Evolutionary conservation across 92 coral and sea anemone genomes (phyloP).

Genomic region (Epizoanthus stellaris): DNA sequence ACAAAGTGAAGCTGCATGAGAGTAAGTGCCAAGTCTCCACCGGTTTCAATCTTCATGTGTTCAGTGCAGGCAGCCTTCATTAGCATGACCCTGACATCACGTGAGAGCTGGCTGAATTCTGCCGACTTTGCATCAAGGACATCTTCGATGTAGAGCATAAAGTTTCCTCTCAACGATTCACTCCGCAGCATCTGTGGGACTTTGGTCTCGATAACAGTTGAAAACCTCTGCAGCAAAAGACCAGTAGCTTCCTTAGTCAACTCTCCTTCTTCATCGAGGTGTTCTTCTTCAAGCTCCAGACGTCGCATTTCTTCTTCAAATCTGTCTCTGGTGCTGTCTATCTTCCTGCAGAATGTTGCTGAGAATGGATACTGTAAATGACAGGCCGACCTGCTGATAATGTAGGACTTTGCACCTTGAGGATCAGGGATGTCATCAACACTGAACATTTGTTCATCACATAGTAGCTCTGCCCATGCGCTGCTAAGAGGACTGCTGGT

Average conservation of each 20-base stretch:
- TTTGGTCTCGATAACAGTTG: constrained; percentile 14
- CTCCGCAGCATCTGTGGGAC: constrained; percentile 40
- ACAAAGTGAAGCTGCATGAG: constrained; percentile 49
- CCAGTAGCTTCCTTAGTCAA: not conserved
- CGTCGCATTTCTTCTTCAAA: constrained; percentile 6
- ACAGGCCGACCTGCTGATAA: not conserved
- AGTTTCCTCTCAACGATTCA: constrained; percentile 41
- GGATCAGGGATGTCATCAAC: constrained; percentile 36
- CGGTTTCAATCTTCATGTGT: constrained; percentile 25
- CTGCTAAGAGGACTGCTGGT: not conserved
- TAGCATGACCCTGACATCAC: constrained; percentile 45
- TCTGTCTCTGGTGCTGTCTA: constrained; percentile 11
- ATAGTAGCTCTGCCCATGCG: constrained; percentile 4
- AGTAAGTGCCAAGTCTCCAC: not conserved
- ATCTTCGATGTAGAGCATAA: constrained; percentile 53
- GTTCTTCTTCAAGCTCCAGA: not conserved
- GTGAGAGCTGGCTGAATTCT: constrained; percentile 36
- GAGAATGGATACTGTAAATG: constrained; percentile 14
- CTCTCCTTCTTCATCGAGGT: constrained; percentile 3
- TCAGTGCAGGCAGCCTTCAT: constrained; percentile 62
- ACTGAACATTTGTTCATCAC: constrained; percentile 1
- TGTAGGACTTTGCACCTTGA: constrained; percentile 30
- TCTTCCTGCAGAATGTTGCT: constrained; percentile 4
- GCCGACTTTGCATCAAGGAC: constrained; percentile 51
- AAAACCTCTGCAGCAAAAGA: constrained; percentile 23